A percentile compares a stretch with the other conserved stretches of the same genome.
phyloP scores from a whole-genome alignment of 2,113 vertebrate species.

The Eudorcas thomsonii region DNA sequence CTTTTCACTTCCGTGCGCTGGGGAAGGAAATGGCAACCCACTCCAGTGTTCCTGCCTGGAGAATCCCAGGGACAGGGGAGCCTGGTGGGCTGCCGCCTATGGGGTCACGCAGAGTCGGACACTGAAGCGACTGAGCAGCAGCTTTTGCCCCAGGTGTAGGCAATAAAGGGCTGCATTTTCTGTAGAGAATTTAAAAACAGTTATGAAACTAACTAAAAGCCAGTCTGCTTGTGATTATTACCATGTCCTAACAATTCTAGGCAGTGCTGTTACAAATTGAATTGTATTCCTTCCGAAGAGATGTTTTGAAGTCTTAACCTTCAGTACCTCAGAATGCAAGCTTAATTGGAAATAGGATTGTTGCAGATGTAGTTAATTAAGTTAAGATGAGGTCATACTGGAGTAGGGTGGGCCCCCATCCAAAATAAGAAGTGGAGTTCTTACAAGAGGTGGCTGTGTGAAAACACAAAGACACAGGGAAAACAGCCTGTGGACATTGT shows the following conservation, averaged over 20 bases:
- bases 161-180: not conserved
- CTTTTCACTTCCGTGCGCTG: no score
- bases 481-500: not conserved
- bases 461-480: not conserved
- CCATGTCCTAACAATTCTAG: not conserved
- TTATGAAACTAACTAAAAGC: not conserved
- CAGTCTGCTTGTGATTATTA: not conserved
- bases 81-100: no score
- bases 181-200: not conserved
- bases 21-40: no score
- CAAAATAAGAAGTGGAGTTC: no score
- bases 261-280: not conserved
- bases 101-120: no score
- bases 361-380: not conserved
- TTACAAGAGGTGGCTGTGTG: not conserved
- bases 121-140: no score
- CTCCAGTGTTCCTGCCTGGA: no score
- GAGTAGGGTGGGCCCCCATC: fast-evolving
- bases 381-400: not conserved
- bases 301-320: not conserved
- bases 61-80: no score
- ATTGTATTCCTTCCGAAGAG: not conserved
- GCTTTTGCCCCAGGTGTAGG: not conserved
- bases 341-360: not conserved
- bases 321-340: not conserved